Conservation (phyloP, 2,888 invertebrate species). For the Anoncus sp. region DNA sequence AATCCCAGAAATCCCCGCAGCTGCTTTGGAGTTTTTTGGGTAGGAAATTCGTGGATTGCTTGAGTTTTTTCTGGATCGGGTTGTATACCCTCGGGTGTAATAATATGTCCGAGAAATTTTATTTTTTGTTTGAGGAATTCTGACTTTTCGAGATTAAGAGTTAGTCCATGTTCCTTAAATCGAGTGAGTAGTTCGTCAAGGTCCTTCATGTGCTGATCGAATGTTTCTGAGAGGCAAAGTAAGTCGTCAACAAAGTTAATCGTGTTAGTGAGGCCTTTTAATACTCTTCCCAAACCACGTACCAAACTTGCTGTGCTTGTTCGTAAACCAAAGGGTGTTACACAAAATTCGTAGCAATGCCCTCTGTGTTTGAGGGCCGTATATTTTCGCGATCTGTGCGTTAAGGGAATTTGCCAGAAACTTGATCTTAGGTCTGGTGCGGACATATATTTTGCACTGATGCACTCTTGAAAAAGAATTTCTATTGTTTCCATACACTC, state of each 20-base stretch:
- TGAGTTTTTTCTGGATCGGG: neutral
- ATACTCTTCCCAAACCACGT: neutral
- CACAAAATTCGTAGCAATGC: neutral
- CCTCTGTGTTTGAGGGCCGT: too few relatives aligned
- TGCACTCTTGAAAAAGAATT: too few relatives aligned
- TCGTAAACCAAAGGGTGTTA: constrained; percentile 10
- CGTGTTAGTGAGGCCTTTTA: neutral
- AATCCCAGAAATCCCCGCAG: constrained; percentile 13
- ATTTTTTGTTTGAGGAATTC: neutral
- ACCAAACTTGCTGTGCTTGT: too few relatives aligned
- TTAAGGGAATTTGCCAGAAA: too few relatives aligned
- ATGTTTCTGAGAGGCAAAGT: neutral
- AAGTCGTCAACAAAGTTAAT: constrained; percentile 21
- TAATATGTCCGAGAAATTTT: neutral
- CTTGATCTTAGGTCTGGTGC: too few relatives aligned
- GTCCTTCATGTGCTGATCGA: neutral
- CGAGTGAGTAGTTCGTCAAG: neutral
- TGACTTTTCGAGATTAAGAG: neutral
- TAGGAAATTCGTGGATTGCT: constrained; percentile 12
- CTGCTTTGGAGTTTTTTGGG: neutral
- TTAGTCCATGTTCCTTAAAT: neutral
- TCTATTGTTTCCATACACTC: too few relatives aligned
- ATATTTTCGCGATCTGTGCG: too few relatives aligned
- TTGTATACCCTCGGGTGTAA: neutral
- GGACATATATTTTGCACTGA: too few relatives aligned